Evolutionary conservation across 2,888 invertebrate species (phyloP).

Genomic region (Lypha dubia): DNA sequence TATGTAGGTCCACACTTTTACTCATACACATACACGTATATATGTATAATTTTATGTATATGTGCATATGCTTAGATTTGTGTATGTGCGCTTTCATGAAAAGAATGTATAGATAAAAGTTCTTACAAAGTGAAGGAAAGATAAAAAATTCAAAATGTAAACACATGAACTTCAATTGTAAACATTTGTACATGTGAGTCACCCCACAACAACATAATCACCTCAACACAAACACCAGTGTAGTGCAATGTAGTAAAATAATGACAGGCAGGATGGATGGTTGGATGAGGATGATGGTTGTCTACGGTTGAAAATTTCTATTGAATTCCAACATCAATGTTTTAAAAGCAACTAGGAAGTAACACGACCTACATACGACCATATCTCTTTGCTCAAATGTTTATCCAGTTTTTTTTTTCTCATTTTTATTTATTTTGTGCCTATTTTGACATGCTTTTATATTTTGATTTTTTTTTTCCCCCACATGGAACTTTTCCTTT

Average conservation of each 20-base stretch:
- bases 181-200: conserved; percentile 39
- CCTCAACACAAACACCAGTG: background rate
- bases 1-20: background rate
- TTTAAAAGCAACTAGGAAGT: conserved; percentile 66
- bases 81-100: background rate
- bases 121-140: conserved; percentile 4
- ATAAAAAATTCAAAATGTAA: conserved; percentile 59
- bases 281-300: too few species aligned
- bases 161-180: conserved; percentile 66
- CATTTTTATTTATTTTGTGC: background rate
- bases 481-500: conserved; percentile 51
- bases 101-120: conserved; percentile 35
- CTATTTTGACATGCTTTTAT: conserved; percentile 11
- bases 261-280: conserved; percentile 6
- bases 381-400: conserved; percentile 49
- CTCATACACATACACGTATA: background rate
- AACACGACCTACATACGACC: conserved; percentile 69
- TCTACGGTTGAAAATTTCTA: conserved; percentile 3
- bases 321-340: conserved; percentile 37
- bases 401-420: background rate
- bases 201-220: conserved; percentile 35
- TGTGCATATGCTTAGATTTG: background rate
- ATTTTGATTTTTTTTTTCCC: conserved; percentile 30
- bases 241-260: background rate
- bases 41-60: too few species aligned